Base-by-base conservation (phyloP, 92 coral and sea anemone genomes). In the Zoanthus sansibaricus region DNA sequence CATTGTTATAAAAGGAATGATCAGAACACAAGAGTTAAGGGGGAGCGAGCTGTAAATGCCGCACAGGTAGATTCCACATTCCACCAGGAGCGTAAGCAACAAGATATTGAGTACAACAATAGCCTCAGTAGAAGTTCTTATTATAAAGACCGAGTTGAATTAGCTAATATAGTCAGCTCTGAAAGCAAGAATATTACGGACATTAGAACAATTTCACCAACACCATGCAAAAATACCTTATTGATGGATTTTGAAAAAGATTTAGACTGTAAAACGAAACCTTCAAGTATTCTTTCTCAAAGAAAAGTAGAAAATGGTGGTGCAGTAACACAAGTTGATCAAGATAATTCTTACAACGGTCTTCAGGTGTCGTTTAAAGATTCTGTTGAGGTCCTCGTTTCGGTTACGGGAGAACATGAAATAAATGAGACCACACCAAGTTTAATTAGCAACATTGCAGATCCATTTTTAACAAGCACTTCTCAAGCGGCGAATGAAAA, bases 361-460 rank as follows among this genome's bases (percentile, higher is more conserved):
- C 84, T 49, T 11, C 64, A 67, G 33, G 73, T 80, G 0, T 80
- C 75, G 7, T 80, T 80, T 31, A 80, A 67, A 18, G 85, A 80
- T 17, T 64, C 85, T 17, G 75, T 80, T 14, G 85, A 80, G 20
- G 75, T 80, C 7, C 66, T 80, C 42, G 15, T 66, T 46, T 66
- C 85, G 5, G 56, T 47, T 47, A 75, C 46, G 12, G 71, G 47
- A 12, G 74, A 80, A 46, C 18, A 9, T 47, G 33, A 52, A 8
- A 54, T 2, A 17, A 13, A n/a, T 13, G 54, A 3, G 49, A 46
- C 33, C 51, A 56, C 51, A 13, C 6, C 25, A 42, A 49, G 15
- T 69, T 3, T 69, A 31, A 30, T 12, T 25, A 30, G 6, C 31
- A 69, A 12, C 31, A 7, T 12, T 21, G n/a, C 31, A 30, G 25